These are phyloP conservation scores for Lepus americanus DNA, from an alignment of 2,113 vertebrate species.

Conservation along the genomic window DNA sequence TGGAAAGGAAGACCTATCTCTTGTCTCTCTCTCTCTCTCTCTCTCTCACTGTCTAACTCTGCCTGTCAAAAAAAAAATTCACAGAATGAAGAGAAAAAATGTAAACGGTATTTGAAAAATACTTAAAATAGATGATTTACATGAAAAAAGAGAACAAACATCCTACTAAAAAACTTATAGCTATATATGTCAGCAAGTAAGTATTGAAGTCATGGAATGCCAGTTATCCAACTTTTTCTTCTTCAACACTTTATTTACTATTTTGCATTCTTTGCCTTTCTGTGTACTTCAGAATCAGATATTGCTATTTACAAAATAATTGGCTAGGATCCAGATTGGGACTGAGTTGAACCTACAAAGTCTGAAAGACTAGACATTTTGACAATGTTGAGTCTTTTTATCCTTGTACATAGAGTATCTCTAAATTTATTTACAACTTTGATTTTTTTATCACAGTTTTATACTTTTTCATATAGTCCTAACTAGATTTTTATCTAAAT, in stretches of 20 bases:
- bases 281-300: background rate
- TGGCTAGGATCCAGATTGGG: background rate
- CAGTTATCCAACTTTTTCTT: background rate
- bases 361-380: background rate
- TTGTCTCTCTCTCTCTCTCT: too few species aligned
- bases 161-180: too few species aligned
- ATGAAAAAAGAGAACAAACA: too few species aligned
- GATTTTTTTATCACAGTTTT: background rate
- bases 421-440: background rate
- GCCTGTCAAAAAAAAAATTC: too few species aligned
- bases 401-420: background rate
- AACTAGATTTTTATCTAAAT: background rate
- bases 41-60: too few species aligned
- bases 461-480: background rate
- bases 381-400: too few species aligned
- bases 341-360: background rate
- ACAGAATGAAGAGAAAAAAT: too few species aligned
- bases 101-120: too few species aligned
- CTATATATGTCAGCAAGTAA: background rate
- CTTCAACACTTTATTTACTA: background rate
- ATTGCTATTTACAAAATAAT: background rate
- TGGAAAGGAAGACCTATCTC: too few species aligned
- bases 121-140: too few species aligned
- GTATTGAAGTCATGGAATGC: background rate
- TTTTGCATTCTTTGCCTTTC: background rate